These are phyloP conservation scores for Theretra japonica DNA, from an alignment of 2,888 invertebrate genomes.

Conservation along the genomic window DNA sequence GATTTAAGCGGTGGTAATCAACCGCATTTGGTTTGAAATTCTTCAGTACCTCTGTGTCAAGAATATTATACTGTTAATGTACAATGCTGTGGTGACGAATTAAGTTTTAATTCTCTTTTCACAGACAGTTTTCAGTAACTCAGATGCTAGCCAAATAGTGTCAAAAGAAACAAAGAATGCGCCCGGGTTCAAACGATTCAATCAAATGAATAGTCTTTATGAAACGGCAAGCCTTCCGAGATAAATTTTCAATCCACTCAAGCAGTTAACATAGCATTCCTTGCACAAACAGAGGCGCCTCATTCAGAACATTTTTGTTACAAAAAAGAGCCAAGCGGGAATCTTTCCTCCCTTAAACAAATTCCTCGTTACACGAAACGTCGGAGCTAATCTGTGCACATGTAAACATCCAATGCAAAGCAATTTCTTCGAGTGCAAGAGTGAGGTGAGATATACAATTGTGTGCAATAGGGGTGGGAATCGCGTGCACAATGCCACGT, in stretches of 20 bases:
- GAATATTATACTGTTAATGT: no score
- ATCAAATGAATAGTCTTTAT: conserved; percentile 1
- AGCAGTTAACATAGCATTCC: conserved; percentile 14
- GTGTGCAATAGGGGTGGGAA: conserved; percentile 42
- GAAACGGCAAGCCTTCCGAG: background rate
- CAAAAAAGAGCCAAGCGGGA: background rate
- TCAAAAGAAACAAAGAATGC: conserved; percentile 3
- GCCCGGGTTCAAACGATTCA: background rate
- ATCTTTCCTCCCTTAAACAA: conserved; percentile 31
- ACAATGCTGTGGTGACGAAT: no score
- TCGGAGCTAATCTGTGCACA: conserved; percentile 34
- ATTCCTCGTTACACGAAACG: conserved; percentile 33
- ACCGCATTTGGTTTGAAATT: no score
- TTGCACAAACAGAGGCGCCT: conserved; percentile 13
- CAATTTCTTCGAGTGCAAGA: conserved; percentile 57
- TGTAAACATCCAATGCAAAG: conserved; percentile 45
- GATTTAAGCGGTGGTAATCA: no score
- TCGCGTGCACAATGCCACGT: conserved; percentile 57
- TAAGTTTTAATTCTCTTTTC: background rate
- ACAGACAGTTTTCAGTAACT: background rate
- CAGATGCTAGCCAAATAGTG: background rate
- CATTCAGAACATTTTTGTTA: conserved; percentile 10
- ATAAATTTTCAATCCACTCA: conserved; percentile 12
- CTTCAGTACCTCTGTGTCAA: no score
- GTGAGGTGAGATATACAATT: conserved; percentile 41